Evolutionary conservation across 2,113 vertebrate species (phyloP).

Genomic region (Trichechus manatus): DNA sequence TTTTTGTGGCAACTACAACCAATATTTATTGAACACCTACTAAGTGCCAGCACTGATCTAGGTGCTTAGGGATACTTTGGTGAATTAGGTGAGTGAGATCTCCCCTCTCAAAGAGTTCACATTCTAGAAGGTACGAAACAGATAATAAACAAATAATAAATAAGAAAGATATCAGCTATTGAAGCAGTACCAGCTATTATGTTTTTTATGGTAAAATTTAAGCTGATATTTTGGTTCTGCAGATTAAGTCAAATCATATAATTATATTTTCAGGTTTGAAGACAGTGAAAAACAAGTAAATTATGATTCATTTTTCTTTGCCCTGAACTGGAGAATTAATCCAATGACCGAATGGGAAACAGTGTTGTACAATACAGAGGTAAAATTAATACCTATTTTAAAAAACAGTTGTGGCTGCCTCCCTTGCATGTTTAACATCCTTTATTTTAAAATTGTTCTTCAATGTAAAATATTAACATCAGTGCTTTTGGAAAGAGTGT

Average conservation of each 20-base stretch:
- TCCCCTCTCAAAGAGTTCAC: constrained; percentile 39
- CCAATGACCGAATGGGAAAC: constrained; percentile 77
- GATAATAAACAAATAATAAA: constrained; percentile 30
- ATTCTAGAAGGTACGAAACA: neutral
- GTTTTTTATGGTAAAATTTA: constrained; percentile 52
- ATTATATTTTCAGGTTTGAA: constrained; percentile 87
- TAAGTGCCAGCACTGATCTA: constrained; percentile 5
- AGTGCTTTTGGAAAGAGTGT: constrained; percentile 33
- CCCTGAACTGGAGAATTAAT: constrained; percentile 92
- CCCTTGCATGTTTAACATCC: neutral
- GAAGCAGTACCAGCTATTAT: neutral
- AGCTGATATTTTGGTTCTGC: constrained; percentile 54
- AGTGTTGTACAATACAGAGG: constrained; percentile 84
- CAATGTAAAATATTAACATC: constrained; percentile 37
- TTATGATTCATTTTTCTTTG: constrained; percentile 90
- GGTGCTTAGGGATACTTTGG: neutral
- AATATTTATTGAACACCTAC: constrained; percentile 41
- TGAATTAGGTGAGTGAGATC: neutral
- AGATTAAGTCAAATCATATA: constrained; percentile 63
- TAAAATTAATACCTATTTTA: constrained; percentile 81
- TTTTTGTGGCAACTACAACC: constrained; percentile 33
- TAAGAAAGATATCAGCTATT: constrained; percentile 41
- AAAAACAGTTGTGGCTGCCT: constrained; percentile 38
- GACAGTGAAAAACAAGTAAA: constrained; percentile 89
- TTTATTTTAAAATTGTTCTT: constrained; percentile 64